Evolutionary conservation across 2,113 vertebrate genomes (phyloP).

Genomic region (Oostethus manadensis): DNA sequence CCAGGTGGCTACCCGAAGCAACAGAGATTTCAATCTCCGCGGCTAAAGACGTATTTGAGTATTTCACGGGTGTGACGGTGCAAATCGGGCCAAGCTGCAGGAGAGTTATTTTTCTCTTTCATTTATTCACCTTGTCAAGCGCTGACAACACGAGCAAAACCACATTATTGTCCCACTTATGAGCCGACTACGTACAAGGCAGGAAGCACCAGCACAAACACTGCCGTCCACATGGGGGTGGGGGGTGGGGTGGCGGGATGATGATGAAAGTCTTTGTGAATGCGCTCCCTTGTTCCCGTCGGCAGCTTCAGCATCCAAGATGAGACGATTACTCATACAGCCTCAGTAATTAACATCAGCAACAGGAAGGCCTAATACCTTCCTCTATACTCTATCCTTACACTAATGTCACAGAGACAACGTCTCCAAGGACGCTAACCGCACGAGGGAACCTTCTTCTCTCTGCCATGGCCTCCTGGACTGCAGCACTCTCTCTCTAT

Average conservation of each 20-base stretch:
- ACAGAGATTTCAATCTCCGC: conserved; percentile 33
- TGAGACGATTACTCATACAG: conserved; percentile 45
- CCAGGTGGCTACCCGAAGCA: conserved; percentile 32
- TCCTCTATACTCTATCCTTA: too few species aligned
- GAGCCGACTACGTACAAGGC: not conserved
- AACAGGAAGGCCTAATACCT: conserved; percentile 35
- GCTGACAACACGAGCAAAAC: not conserved
- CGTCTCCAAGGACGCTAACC: conserved; percentile 48
- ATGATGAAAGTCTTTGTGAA: not conserved
- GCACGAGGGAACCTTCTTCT: conserved; percentile 20
- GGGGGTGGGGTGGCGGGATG: too few species aligned
- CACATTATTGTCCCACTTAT: too few species aligned
- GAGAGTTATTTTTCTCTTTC: not conserved
- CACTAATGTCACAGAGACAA: conserved; percentile 45
- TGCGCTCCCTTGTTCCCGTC: too few species aligned
- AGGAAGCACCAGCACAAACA: not conserved
- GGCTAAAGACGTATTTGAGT: conserved; percentile 31
- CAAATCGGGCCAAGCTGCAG: conserved; percentile 23
- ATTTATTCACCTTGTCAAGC: not conserved
- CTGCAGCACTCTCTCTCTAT: conserved; percentile 10
- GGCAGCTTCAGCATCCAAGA: conserved; percentile 24
- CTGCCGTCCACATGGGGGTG: not conserved
- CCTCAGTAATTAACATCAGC: conserved; percentile 53
- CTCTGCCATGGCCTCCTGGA: conserved; percentile 16
- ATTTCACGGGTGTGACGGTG: conserved; percentile 19